phyloP scores from a whole-genome alignment of 2,113 vertebrate genomes.

The Hydrochoerus hydrochaeris region DNA sequence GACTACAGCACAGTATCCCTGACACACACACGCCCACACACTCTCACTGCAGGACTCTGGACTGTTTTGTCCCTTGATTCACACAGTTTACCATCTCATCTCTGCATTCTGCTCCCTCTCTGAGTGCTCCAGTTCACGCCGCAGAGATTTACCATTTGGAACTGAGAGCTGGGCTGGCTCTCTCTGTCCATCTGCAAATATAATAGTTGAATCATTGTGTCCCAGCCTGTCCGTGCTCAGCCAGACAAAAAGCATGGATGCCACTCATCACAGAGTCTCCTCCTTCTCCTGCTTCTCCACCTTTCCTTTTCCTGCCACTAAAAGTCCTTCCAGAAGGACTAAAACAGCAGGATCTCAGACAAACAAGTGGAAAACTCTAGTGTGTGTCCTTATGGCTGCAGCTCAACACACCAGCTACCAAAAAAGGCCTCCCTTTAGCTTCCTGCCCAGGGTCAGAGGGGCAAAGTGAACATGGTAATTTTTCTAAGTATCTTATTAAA shows the following conservation, averaged over 20 bases:
- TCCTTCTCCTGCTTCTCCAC: background rate
- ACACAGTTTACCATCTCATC: background rate
- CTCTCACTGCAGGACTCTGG: background rate
- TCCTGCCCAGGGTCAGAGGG: conserved; percentile 44
- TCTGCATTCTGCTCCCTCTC: background rate
- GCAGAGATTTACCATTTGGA: background rate
- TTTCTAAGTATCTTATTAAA: conserved; percentile 62
- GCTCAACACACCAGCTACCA: background rate
- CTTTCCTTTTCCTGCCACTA: background rate
- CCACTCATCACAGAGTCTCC: background rate
- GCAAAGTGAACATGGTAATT: conserved; percentile 51
- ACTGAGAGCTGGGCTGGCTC: background rate
- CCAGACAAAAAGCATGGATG: background rate
- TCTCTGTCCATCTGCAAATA: background rate
- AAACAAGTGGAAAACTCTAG: background rate
- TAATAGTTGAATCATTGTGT: background rate
- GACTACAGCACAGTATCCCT: background rate
- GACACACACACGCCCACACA: background rate
- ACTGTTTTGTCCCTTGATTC: background rate
- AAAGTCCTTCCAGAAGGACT: background rate
- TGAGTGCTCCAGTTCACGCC: background rate
- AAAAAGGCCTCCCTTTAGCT: conserved; percentile 49
- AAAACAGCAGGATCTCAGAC: background rate
- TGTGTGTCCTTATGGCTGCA: background rate
- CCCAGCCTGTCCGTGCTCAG: background rate